Evolutionary conservation across 2,888 invertebrate genomes (phyloP).

Genomic region (Asteroscopus sphinx): DNA sequence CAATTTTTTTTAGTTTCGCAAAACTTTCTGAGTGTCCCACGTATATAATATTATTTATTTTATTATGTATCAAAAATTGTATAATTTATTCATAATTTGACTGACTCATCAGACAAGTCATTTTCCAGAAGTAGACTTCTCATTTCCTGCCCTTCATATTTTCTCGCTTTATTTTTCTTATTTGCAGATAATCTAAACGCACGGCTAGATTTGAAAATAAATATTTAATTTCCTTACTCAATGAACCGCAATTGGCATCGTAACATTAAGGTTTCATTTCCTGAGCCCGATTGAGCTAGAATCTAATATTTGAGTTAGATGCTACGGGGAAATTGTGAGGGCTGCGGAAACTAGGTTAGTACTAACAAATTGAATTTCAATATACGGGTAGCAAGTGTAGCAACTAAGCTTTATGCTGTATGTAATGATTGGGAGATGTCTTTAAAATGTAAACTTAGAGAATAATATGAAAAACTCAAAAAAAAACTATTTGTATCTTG

Average conservation of each 20-base stretch:
- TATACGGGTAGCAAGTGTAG: constrained; percentile 11
- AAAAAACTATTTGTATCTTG: too few species aligned
- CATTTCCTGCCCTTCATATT: too few species aligned
- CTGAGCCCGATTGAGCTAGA: constrained; percentile 39
- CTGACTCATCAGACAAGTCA: too few species aligned
- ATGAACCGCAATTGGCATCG: constrained; percentile 44
- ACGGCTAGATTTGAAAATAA: constrained; percentile 18
- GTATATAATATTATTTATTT: too few species aligned
- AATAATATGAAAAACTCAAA: too few species aligned
- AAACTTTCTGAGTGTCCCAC: too few species aligned
- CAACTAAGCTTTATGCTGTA: constrained; percentile 6
- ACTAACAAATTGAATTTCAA: constrained; percentile 26
- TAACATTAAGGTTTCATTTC: constrained; percentile 48
- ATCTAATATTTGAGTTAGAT: constrained; percentile 53
- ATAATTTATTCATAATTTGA: too few species aligned
- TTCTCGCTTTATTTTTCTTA: not conserved
- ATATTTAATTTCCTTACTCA: constrained; percentile 20
- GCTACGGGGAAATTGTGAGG: constrained; percentile 34
- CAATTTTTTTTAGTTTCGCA: too few species aligned
- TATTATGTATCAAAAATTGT: too few species aligned
- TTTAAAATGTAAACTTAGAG: too few species aligned
- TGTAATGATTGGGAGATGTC: too few species aligned
- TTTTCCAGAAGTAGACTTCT: not conserved
- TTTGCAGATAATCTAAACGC: constrained; percentile 8
- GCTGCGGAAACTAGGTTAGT: constrained; percentile 11